Base-by-base conservation (phyloP, 2,797 vertebrate genomes). In the Ibycter americanus region DNA sequence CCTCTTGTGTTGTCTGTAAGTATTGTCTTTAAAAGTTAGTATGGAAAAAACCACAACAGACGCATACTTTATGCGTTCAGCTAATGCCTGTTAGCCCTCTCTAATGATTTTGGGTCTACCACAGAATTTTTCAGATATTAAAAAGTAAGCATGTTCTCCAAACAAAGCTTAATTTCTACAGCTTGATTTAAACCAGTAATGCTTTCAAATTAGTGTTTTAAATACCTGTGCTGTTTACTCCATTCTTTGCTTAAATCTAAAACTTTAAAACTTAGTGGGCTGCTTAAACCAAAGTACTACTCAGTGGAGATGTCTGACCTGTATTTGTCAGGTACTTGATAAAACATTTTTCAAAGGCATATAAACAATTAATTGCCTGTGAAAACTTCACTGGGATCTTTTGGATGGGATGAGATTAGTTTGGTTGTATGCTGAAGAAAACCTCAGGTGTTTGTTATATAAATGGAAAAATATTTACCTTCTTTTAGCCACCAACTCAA, bases 1-100 rank as follows among this genome's bases (percentile, higher is more conserved):
- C 94, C 91, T 93, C 95, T 93, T 74, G 89, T 52, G 84, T 87
- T 89, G 61, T 56, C 66, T 90, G 80, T 52, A 79, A 95, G 87
- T 89, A 93, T 87, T 4, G 42, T 63, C 73, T 92, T 84, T 23
- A 40, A 77, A 81, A 92, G 58, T 70, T 47, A 78, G 59, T 20
- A 55, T 15, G 36, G 40, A 52, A 71, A 71, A 62, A 88, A 23
- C 0, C 36, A 4, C 14, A 31, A 42, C 23, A n/a, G 85, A 55
- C 3, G 7, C 42, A 8, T 47, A 38, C 9, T 44, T 23, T 19
- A 1, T 56, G 51, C 1, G 8, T 36, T 17, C 36, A 73, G 59
- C 38, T 74, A 66, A 55, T 67, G 68, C 67, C 67, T 66, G 27
- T 42, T 58, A 71, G n/a, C 44, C 34, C 52, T 59, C 38, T 21